Percentiles rank a stretch among this genome's conserved stretches.
These are phyloP conservation scores for Bradypodion pumilum DNA, from an alignment of 2,797 vertebrate genomes.

Conservation along the genomic window DNA sequence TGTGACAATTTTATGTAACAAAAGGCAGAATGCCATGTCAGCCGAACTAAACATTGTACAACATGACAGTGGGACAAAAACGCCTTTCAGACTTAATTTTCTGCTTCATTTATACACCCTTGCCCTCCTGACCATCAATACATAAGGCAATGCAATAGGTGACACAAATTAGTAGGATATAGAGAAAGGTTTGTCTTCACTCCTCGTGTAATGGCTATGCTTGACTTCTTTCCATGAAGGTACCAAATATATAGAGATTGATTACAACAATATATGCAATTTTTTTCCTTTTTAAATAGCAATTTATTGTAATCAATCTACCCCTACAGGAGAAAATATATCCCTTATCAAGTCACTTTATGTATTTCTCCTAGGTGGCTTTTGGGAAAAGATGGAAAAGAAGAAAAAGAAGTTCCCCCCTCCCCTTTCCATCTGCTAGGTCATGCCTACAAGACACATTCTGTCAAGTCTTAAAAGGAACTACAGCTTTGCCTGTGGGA, in stretches of 20 bases:
- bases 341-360: conserved; percentile 80
- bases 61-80: conserved; percentile 85
- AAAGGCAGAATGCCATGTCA: conserved; percentile 83
- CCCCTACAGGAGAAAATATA: conserved; percentile 78
- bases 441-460: conserved; percentile 84
- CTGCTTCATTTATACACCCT: conserved; percentile 82
- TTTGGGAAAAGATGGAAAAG: conserved; percentile 79
- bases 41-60: conserved; percentile 81
- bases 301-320: conserved; percentile 75
- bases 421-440: conserved; percentile 85
- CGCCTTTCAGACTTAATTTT: conserved; percentile 84
- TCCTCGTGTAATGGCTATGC: conserved; percentile 72
- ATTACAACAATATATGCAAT: too few relatives aligned
- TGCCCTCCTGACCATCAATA: conserved; percentile 75
- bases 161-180: conserved; percentile 79
- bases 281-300: conserved; percentile 75
- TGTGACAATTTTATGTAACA: conserved; percentile 85
- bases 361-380: conserved; percentile 77
- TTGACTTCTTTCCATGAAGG: conserved; percentile 77
- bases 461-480: conserved; percentile 82
- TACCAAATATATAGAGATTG: conserved; percentile 48
- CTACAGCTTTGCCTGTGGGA: conserved; percentile 83
- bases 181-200: conserved; percentile 69
- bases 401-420: conserved; percentile 75
- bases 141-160: conserved; percentile 77